Evolutionary conservation across 2,888 invertebrate genomes (phyloP), one percentile per base, ranked within the genome.

Genomic region (Brachypalpus laphriformis): DNA sequence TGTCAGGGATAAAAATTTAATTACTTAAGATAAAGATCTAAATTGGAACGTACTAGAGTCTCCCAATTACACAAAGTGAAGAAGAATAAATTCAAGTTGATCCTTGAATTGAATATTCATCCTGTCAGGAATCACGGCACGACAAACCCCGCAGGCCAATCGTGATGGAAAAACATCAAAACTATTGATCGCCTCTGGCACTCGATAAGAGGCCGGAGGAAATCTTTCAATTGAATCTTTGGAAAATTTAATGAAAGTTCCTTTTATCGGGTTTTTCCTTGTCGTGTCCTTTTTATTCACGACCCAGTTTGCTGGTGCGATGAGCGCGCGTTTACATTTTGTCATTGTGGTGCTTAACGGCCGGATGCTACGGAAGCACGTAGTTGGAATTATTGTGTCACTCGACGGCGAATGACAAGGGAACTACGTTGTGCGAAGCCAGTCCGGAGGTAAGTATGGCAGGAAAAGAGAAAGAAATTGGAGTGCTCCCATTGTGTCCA

Each of bases 401-500:
- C 68, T 78, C 56, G 47, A 72, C 18, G 74, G 56, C 14, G 71
- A 68, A 76, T 68, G 61, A 71, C 59, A 61, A 22, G 54, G 47
- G 5, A 61, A 81, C 47, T 47, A 56, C 63, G 34, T 47, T 75
- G 68, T 70, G 61, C 25, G 18, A 40, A 22, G 68, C 74, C 51
- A n/a, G n/a, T 49, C 14, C n/a, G n/a, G 20, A 59, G 31, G 40
- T 66, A 28, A 40, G 14, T 1, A 11, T 9, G 0, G 20, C 9
- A 18, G 14, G 3, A 31, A 8, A 49, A 34, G 9, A 20, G 6
- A 7, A 54, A 72, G 40, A 68, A 28, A 57, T 63, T 78, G 40
- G 54, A 83, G 78, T 83, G 82, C 82, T 83, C 74, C 78, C 65
- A 83, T 83, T 83, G 82, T 83, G 78, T 78, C 82, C 78, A 63